Evolutionary conservation across 2,113 vertebrate genomes (phyloP).

Genomic region (Struthidea cinerea): DNA sequence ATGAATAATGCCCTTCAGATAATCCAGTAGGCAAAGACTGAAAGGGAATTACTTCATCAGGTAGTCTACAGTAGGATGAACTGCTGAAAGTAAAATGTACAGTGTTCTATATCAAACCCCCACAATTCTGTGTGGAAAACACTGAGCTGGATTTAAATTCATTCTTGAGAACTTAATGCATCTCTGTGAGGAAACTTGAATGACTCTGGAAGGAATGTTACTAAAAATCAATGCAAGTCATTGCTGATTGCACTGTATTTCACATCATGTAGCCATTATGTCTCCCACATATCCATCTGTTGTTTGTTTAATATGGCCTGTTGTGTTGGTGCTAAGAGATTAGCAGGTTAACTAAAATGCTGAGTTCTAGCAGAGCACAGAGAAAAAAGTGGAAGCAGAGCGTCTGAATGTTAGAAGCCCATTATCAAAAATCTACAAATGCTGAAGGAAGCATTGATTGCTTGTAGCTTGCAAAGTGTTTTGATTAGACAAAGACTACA

Average conservation of each 20-base stretch:
- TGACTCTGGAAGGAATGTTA: not conserved
- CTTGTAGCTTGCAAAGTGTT: not conserved
- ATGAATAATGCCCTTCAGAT: not conserved
- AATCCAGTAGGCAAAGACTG: not conserved
- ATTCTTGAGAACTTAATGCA: not conserved
- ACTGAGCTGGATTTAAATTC: not conserved
- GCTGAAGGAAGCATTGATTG: not conserved
- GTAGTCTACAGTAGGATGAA: not conserved
- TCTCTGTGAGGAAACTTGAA: not conserved
- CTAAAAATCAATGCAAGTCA: not conserved
- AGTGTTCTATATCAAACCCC: not conserved
- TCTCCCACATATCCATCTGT: not conserved
- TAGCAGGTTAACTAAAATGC: not conserved
- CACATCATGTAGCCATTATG: not conserved
- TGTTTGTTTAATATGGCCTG: not conserved
- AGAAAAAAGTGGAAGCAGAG: not conserved
- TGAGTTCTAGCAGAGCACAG: not conserved
- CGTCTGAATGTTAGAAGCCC: not conserved
- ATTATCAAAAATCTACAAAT: not conserved
- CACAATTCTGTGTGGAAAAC: not conserved
- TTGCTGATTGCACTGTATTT: not conserved
- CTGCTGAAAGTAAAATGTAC: not conserved
- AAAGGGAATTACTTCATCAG: not conserved
- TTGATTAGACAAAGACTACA: not conserved
- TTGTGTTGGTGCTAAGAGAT: not conserved